These are phyloP conservation scores for Bruchidius siliquastri DNA, from an alignment of 2,888 invertebrate species.

Conservation along the genomic window DNA sequence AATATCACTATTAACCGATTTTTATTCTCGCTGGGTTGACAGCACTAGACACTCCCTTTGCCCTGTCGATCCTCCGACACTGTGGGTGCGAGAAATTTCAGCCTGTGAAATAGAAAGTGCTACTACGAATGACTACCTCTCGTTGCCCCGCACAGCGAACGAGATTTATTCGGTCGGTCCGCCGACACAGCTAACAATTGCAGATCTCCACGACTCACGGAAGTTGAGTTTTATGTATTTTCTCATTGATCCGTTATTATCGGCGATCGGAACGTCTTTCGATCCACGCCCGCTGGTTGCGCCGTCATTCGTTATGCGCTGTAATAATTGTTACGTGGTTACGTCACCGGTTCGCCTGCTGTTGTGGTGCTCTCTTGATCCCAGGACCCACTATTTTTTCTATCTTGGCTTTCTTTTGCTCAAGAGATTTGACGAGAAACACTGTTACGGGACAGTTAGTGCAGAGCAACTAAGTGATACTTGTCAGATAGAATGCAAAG, in stretches of 20 bases:
- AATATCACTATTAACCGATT: no score
- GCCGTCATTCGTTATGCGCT: neutral
- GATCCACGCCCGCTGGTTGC: neutral
- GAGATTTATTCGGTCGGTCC: neutral
- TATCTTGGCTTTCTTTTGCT: neutral
- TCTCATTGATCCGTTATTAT: neutral
- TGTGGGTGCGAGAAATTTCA: neutral
- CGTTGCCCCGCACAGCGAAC: neutral
- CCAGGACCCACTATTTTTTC: neutral
- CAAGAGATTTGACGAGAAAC: neutral
- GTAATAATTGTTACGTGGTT: neutral
- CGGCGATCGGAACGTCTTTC: neutral
- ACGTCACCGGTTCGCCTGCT: neutral
- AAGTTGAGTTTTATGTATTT: neutral
- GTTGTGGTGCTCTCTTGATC: neutral
- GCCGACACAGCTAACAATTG: neutral
- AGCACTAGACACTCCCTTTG: no score
- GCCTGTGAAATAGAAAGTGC: neutral
- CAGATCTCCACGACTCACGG: neutral
- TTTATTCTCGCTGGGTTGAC: no score
- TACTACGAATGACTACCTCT: neutral
- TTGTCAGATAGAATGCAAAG: no score
- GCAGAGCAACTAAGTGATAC: no score
- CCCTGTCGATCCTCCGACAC: neutral
- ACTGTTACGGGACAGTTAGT: neutral